phyloP scores from a whole-genome alignment of 2,113 vertebrate genomes.

The Tinamus guttatus region DNA sequence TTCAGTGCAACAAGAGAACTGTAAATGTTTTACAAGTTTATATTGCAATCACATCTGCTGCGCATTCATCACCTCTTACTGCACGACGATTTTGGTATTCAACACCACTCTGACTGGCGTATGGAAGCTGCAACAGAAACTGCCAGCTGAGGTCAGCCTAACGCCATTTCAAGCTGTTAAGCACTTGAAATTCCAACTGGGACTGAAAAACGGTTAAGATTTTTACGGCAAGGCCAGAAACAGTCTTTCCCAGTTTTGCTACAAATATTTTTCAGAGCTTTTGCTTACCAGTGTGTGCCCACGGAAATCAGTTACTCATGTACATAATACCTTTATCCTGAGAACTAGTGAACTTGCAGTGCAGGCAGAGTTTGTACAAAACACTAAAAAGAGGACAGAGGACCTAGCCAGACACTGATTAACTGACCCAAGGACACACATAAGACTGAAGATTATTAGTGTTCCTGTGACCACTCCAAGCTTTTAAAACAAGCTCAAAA shows the following conservation, averaged over 20 bases:
- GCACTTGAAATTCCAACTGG: background rate
- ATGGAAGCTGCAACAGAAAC: background rate
- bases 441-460: background rate
- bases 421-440: background rate
- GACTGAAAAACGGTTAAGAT: background rate
- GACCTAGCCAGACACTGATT: background rate
- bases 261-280: background rate
- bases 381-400: background rate
- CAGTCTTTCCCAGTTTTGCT: background rate
- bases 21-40: background rate
- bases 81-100: background rate
- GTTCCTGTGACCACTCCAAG: background rate
- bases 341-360: background rate
- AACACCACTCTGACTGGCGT: background rate
- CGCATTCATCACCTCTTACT: rapidly evolving
- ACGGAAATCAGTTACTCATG: rapidly evolving
- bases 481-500: background rate
- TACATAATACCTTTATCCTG: background rate
- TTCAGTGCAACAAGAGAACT: background rate
- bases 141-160: background rate
- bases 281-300: background rate
- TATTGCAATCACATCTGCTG: background rate
- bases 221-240: background rate
- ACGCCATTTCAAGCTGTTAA: background rate
- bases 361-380: background rate